Evolutionary conservation across 1,140 invertebrate genomes (phyloP).

Genomic region (Macrocentrus cingulum): DNA sequence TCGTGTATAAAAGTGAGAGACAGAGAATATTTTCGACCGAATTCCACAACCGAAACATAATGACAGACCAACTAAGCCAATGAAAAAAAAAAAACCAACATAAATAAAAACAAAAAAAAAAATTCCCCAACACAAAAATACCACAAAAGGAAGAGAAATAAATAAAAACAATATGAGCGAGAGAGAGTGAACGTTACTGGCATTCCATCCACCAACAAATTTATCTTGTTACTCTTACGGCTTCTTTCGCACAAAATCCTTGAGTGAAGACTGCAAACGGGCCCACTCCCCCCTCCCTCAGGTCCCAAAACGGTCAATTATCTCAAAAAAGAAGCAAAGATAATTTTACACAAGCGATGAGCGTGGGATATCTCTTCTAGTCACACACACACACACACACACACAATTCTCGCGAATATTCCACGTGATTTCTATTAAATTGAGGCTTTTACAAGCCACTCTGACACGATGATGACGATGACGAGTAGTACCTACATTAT

Average conservation of each 20-base stretch:
- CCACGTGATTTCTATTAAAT: background rate
- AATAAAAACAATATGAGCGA: conserved; percentile 7
- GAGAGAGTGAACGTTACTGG: conserved; percentile 24
- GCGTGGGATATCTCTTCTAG: conserved; percentile 18
- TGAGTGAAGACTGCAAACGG: conserved; percentile 32
- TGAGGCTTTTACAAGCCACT: no score
- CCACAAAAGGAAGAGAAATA: conserved; percentile 1
- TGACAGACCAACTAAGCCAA: conserved; percentile 13
- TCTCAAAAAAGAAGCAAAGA: conserved; percentile 7
- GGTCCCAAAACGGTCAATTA: conserved; percentile 14
- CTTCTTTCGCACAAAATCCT: conserved; percentile 14
- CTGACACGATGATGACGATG: no score
- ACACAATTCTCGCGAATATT: no score
- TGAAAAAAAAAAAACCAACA: conserved; percentile 5
- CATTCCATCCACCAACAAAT: conserved; percentile 45
- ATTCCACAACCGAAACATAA: conserved; percentile 20
- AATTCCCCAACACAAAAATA: conserved; percentile 21
- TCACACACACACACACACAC: conserved; percentile 8
- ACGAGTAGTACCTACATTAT: no score
- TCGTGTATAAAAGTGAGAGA: conserved; percentile 1
- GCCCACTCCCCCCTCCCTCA: no score
- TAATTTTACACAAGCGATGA: conserved; percentile 21
- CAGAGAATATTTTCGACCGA: conserved; percentile 12
- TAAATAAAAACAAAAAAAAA: conserved; percentile 9
- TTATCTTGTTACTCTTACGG: conserved; percentile 27